phyloP scores from a whole-genome alignment of 2,797 vertebrate species.

The Anableps anableps region DNA sequence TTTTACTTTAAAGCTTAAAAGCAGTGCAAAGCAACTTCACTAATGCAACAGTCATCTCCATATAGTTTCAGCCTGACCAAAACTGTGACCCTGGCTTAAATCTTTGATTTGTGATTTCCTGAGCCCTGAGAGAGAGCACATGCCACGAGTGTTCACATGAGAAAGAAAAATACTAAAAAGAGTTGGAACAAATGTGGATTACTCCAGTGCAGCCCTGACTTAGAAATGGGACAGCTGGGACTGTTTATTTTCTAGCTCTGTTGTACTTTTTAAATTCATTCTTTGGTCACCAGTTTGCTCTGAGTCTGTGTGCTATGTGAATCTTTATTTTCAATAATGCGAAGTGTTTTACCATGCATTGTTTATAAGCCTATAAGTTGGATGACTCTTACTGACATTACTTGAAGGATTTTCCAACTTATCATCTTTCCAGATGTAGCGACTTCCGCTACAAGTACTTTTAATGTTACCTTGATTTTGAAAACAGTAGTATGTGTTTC shows the following conservation, averaged over 20 bases:
- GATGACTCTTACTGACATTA: not conserved
- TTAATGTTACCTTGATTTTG: not conserved
- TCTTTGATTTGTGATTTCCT: slow-evolving; percentile 69
- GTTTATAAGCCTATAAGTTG: not conserved
- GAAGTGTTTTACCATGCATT: not conserved
- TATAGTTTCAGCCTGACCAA: slow-evolving; percentile 12
- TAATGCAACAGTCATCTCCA: not conserved
- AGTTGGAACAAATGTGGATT: slow-evolving; percentile 27
- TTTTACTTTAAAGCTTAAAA: slow-evolving; percentile 13
- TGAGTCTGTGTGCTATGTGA: not conserved
- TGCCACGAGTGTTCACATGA: slow-evolving; percentile 36
- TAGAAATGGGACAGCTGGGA: slow-evolving; percentile 40
- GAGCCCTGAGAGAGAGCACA: slow-evolving; percentile 27
- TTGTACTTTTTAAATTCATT: not conserved
- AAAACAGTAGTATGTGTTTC: not conserved
- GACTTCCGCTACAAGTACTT: not conserved
- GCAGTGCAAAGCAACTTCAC: not conserved
- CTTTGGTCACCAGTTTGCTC: not conserved
- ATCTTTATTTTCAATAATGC: not conserved
- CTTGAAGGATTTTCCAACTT: not conserved
- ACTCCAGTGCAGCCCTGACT: not conserved
- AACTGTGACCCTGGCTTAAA: slow-evolving; percentile 18
- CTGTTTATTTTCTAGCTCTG: not conserved
- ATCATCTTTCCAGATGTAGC: not conserved
- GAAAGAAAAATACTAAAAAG: slow-evolving; percentile 48